Percentiles rank a stretch among this genome's conserved stretches.
phyloP scores from a whole-genome alignment of 1,140 invertebrate species.

The Eubasilissa regina region DNA sequence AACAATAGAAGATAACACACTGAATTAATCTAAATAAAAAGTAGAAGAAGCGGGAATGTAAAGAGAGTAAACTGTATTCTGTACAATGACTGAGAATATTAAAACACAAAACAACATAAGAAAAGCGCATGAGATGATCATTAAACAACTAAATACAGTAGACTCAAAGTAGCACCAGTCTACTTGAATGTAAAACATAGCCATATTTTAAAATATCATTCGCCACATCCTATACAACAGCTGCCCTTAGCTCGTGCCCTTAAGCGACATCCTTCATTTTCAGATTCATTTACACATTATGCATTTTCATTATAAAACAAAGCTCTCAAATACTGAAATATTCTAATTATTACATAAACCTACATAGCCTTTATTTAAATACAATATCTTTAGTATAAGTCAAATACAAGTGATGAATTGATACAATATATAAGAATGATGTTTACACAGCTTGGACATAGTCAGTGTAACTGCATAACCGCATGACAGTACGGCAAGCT shows the following conservation, averaged over 20 bases:
- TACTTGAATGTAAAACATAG: constrained; percentile 31
- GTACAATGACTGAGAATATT: constrained; percentile 40
- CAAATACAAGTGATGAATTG: constrained; percentile 4
- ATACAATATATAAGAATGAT: background rate
- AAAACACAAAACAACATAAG: constrained; percentile 45
- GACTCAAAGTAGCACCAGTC: constrained; percentile 51
- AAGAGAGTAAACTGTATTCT: constrained; percentile 40
- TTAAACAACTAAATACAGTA: constrained; percentile 40
- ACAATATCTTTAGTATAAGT: constrained; percentile 35
- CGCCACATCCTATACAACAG: constrained; percentile 29
- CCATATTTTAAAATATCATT: background rate
- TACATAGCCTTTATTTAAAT: constrained; percentile 18
- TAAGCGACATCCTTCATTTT: background rate
- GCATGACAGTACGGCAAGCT: too few relatives aligned
- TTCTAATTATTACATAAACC: constrained; percentile 10
- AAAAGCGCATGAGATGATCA: constrained; percentile 34
- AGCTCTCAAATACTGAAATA: constrained; percentile 21
- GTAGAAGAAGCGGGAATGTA: constrained; percentile 54
- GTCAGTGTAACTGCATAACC: too few relatives aligned
- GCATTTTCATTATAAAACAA: constrained; percentile 30
- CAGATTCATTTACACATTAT: constrained; percentile 39
- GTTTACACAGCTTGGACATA: too few relatives aligned
- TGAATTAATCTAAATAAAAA: constrained; percentile 29
- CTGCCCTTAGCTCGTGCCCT: background rate
- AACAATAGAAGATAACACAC: constrained; percentile 29